phyloP scores from a whole-genome alignment of 2,797 vertebrate genomes.

The Lophura swinhoii region DNA sequence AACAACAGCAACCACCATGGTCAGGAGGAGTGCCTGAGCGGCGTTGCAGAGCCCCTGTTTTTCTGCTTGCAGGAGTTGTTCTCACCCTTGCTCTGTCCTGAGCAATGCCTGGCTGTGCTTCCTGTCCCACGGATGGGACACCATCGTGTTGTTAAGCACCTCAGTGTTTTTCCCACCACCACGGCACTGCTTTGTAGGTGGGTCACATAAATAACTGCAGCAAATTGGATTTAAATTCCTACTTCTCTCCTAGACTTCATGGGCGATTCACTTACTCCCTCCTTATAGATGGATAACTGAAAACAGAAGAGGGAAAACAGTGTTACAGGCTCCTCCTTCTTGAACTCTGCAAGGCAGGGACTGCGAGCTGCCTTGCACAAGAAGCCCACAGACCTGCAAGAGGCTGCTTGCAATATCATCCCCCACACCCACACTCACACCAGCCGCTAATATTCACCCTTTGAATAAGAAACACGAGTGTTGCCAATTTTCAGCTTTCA shows the following conservation, averaged over 20 bases:
- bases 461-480: background rate
- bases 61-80: background rate
- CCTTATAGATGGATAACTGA: background rate
- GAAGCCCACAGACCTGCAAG: background rate
- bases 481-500: constrained; percentile 46
- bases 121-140: background rate
- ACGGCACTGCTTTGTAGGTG: rapidly evolving
- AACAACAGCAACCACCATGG: constrained; percentile 34
- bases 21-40: background rate
- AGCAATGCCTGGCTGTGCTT: rapidly evolving
- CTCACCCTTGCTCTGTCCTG: background rate
- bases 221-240: constrained; percentile 24
- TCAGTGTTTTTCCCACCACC: background rate
- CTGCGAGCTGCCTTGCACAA: background rate
- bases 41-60: background rate
- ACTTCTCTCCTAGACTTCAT: background rate
- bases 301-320: background rate
- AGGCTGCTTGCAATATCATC: background rate
- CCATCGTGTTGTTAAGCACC: rapidly evolving
- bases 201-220: background rate
- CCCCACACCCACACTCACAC: background rate
- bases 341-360: background rate
- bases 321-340: background rate
- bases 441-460: background rate
- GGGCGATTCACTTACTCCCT: background rate